These are phyloP conservation scores for Hofmannophila pseudospretella DNA, from an alignment of 2,888 invertebrate species.

Conservation along the genomic window DNA sequence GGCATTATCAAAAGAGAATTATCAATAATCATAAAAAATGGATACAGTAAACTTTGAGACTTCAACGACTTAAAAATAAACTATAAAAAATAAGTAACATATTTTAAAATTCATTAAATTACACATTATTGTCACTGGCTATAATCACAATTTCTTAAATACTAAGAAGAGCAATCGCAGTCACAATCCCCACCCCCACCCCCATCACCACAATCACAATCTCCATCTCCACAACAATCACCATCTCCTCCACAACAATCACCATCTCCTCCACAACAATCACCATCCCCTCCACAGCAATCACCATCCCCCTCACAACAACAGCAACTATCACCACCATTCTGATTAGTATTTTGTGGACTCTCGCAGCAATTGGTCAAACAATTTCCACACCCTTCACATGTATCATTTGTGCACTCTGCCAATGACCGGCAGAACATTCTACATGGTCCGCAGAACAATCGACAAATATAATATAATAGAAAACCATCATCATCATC, in stretches of 20 bases:
- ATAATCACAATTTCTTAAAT: too few species aligned
- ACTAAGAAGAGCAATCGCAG: neutral
- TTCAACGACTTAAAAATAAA: too few species aligned
- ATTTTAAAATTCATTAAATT: too few species aligned
- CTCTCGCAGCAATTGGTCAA: constrained; percentile 26
- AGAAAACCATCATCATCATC: constrained; percentile 21
- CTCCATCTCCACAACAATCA: constrained; percentile 4
- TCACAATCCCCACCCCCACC: constrained; percentile 7
- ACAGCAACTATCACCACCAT: constrained; percentile 6
- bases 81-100: too few species aligned
- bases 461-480: constrained; percentile 18
- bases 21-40: too few species aligned
- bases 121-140: too few species aligned
- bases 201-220: constrained; percentile 10
- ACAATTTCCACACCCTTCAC: constrained; percentile 26
- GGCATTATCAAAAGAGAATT: too few species aligned
- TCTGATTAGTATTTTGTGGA: constrained; percentile 3
- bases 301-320: neutral
- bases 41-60: too few species aligned
- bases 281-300: neutral
- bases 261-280: constrained; percentile 1
- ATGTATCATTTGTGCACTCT: constrained; percentile 27
- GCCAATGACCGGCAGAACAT: constrained; percentile 13
- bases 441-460: constrained; percentile 23
- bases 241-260: constrained; percentile 1